Evolutionary conservation across 1,140 invertebrate species (phyloP).

Genomic region (Sogatella furcifera): DNA sequence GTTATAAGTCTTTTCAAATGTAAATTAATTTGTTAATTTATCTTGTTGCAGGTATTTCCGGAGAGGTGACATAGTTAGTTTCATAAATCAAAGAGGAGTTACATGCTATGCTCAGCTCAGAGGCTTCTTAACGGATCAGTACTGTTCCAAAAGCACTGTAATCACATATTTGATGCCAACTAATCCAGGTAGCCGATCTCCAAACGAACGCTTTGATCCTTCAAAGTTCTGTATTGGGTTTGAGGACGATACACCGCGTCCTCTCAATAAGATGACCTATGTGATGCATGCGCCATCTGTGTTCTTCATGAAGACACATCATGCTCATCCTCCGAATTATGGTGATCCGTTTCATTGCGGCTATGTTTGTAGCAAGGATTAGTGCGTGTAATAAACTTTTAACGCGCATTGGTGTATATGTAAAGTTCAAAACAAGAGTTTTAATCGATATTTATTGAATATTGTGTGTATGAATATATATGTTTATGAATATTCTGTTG

Average conservation of each 20-base stretch:
- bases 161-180: slow-evolving; percentile 89
- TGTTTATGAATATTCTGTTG: too few species aligned
- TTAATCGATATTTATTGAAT: too few species aligned
- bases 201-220: slow-evolving; percentile 73
- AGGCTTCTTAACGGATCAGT: slow-evolving; percentile 82
- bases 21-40: too few species aligned
- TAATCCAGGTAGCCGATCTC: slow-evolving; percentile 59
- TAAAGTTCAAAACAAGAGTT: too few species aligned
- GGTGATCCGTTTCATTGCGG: not conserved
- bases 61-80: slow-evolving; percentile 83
- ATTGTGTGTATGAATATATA: too few species aligned
- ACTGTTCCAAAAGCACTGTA: slow-evolving; percentile 86
- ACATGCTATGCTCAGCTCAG: slow-evolving; percentile 83
- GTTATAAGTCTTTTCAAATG: too few species aligned
- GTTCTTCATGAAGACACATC: slow-evolving; percentile 45
- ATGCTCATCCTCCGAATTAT: not conserved
- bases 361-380: too few species aligned
- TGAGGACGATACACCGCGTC: slow-evolving; percentile 76
- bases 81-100: slow-evolving; percentile 64
- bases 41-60: slow-evolving; percentile 39
- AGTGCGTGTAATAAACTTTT: too few species aligned
- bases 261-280: slow-evolving; percentile 80
- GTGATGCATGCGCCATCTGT: slow-evolving; percentile 88
- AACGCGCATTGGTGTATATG: too few species aligned
- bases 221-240: slow-evolving; percentile 78